phyloP scores from a whole-genome alignment of 2,888 invertebrate species.

The Lordiphosa fenestrarum region DNA sequence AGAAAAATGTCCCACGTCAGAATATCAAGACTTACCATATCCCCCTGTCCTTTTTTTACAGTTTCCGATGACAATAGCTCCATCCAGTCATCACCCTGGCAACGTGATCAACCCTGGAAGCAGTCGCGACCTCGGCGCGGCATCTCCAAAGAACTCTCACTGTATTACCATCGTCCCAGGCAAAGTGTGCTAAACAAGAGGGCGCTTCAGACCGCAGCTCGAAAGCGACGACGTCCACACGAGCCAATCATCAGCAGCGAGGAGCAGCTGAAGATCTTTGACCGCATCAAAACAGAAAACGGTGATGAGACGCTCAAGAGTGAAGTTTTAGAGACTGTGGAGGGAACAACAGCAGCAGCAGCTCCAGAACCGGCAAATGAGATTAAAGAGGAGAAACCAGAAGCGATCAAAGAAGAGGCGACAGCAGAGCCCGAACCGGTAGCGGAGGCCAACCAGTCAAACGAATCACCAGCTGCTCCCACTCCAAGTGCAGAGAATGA shows the following conservation, averaged over 20 bases:
- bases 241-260: slow-evolving; percentile 77
- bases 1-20: no score
- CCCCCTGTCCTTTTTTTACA: slow-evolving; percentile 57
- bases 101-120: slow-evolving; percentile 94
- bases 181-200: slow-evolving; percentile 58
- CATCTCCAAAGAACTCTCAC: slow-evolving; percentile 87
- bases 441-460: slow-evolving; percentile 17
- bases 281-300: slow-evolving; percentile 42
- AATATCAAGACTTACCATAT: not conserved
- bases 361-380: slow-evolving; percentile 16
- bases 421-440: slow-evolving; percentile 15
- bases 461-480: not conserved
- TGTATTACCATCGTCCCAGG: slow-evolving; percentile 81
- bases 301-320: slow-evolving; percentile 65
- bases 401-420: slow-evolving; percentile 41
- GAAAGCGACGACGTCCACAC: slow-evolving; percentile 86
- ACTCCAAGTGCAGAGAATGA: slow-evolving; percentile 12
- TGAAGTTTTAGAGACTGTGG: slow-evolving; percentile 8
- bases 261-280: slow-evolving; percentile 44
- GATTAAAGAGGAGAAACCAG: slow-evolving; percentile 33
- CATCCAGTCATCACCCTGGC: slow-evolving; percentile 94
- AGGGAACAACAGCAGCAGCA: no score
- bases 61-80: slow-evolving; percentile 95
- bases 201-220: slow-evolving; percentile 70
- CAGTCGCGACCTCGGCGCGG: slow-evolving; percentile 88